These are phyloP conservation scores for Hydractinia symbiolongicarpus DNA, from an alignment of 30 jellyfish, hydroid and myxozoan species.

Conservation along the genomic window DNA sequence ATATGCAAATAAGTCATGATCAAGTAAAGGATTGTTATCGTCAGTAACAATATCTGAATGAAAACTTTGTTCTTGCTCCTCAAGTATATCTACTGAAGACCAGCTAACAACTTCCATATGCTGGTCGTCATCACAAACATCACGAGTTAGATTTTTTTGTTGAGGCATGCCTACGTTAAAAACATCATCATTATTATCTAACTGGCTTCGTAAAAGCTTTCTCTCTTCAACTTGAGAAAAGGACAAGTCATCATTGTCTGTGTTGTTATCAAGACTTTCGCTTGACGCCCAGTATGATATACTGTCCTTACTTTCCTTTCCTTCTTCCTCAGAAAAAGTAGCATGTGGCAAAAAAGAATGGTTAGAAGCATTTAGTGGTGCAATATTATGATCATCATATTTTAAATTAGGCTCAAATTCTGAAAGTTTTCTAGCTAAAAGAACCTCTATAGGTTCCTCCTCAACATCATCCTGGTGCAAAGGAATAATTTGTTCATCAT, in stretches of 20 bases:
- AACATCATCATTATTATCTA: neutral
- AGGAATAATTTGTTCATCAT: neutral
- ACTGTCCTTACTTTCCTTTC: neutral
- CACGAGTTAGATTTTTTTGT: neutral
- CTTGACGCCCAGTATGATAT: slow-evolving; percentile 19
- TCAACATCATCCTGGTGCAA: neutral
- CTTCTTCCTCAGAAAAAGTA: neutral
- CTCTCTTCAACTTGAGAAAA: neutral
- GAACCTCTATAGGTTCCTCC: slow-evolving; percentile 7
- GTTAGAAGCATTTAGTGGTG: neutral
- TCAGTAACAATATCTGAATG: slow-evolving; percentile 12
- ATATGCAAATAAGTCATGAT: neutral
- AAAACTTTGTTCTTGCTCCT: neutral
- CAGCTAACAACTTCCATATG: neutral
- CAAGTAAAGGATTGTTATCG: neutral
- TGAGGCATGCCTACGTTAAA: neutral
- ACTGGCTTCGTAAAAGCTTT: neutral
- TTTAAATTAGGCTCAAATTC: neutral
- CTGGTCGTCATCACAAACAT: neutral
- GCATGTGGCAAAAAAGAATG: neutral
- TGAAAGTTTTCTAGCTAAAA: neutral
- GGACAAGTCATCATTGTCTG: neutral
- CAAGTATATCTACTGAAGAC: neutral
- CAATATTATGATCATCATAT: neutral
- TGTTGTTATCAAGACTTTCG: slow-evolving; percentile 13